Evolutionary conservation across 92 coral and sea anemone genomes (phyloP), one percentile per base, ranked within the genome.

Genomic region (Porites cylindrica): DNA sequence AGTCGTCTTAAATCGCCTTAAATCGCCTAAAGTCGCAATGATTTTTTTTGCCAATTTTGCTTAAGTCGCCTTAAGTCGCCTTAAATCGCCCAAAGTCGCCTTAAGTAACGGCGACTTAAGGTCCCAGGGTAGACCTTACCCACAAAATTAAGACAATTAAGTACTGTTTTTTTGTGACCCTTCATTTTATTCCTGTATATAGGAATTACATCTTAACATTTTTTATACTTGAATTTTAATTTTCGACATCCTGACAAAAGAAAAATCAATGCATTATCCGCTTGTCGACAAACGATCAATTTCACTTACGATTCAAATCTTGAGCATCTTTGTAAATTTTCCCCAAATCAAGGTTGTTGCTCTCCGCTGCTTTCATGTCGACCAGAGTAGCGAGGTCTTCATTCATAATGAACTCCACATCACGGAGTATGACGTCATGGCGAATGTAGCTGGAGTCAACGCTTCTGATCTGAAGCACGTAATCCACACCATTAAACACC

Each of bases 361-460:
- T 72, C 56, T 11, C 59, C 77, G 18, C 77, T 38, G 58, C 77
- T 72, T 72, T 72, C 7, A 72, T 72, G 77, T 72, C 84, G 75
- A 80, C 59, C 84, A 80, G 84, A 26, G 84, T 51, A 51, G 68
- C 84, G 84, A 61, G 73, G 13, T 80, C 84, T 67, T 65, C 84
- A 80, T 80, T 80, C 72, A 61, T 18, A 43, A 80, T 80, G 14
- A 60, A 61, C 84, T 80, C 84, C 73, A 66, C 84, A 64, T 80
- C 70, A 61, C 73, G 70, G 70, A 80, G 70, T 51, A 80, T 80
- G 75, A 80, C 84, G 70, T 80, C 84, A 80, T 80, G 84, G 6
- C 59, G 52, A 51, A 65, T 80, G 75, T 66, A 10, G 32, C 72
- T 32, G 70, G 84, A 62, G 23, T 29, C 58, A 24, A 67, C 73